Percentiles rank a stretch among this genome's conserved stretches.
Conservation (phyloP, 1,140 invertebrate genomes). For the Sitobion miscanthi region DNA sequence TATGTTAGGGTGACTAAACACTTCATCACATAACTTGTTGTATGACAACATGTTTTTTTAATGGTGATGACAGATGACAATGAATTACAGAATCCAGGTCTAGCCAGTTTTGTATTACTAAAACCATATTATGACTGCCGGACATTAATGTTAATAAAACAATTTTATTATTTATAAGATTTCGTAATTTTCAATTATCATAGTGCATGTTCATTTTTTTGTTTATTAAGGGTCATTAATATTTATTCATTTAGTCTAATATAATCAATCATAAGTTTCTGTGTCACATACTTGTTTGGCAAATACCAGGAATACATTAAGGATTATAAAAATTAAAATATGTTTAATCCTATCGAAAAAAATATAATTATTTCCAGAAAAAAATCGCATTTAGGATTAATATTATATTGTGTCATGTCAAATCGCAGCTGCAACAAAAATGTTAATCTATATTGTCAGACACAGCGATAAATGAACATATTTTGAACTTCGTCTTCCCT, state of each 20-base stretch:
- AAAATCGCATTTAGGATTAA: background rate
- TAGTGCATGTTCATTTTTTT: background rate
- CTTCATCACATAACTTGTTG: background rate
- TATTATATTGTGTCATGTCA: background rate
- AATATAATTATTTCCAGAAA: background rate
- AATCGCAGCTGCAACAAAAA: background rate
- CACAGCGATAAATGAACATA: background rate
- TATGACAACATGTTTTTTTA: background rate
- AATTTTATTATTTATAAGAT: slow-evolving; percentile 1
- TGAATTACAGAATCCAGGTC: background rate
- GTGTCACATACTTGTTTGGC: background rate
- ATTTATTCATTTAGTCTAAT: background rate
- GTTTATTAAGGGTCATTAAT: background rate
- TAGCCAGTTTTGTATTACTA: background rate
- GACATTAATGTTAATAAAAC: background rate
- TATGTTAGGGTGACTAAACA: background rate
- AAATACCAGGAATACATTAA: background rate
- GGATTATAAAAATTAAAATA: background rate
- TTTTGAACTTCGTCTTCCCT: background rate
- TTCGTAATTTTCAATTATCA: background rate
- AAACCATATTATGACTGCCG: background rate
- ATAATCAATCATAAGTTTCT: background rate
- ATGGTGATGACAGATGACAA: background rate
- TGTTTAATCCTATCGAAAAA: background rate
- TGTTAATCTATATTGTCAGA: background rate